Conservation (phyloP, 2,888 invertebrate genomes). For the Oscheius myriophilus region DNA sequence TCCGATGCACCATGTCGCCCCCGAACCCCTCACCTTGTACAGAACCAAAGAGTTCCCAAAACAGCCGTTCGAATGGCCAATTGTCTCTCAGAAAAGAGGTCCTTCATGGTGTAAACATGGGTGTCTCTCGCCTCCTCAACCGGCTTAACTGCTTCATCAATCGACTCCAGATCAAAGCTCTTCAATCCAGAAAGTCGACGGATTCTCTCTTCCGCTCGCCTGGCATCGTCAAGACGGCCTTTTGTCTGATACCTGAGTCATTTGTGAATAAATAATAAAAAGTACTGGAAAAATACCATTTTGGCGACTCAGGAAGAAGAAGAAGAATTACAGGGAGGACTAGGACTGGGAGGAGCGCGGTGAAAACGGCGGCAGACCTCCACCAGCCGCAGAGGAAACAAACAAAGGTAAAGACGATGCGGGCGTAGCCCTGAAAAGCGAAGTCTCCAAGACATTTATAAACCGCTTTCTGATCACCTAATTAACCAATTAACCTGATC, state of each 20-base stretch:
- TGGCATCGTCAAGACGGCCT: slow-evolving; percentile 35
- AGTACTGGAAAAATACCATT: slow-evolving; percentile 38
- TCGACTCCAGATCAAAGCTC: neutral
- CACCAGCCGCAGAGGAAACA: slow-evolving; percentile 48
- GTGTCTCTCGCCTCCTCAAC: slow-evolving; percentile 25
- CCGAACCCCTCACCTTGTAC: slow-evolving; percentile 39
- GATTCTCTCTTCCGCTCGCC: slow-evolving; percentile 36
- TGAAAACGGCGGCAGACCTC: slow-evolving; percentile 45
- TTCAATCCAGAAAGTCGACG: slow-evolving; percentile 24
- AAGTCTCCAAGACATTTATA: slow-evolving; percentile 12
- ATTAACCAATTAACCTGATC: no score
- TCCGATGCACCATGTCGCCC: neutral
- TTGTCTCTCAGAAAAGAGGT: slow-evolving; percentile 42
- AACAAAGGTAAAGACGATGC: slow-evolving; percentile 50
- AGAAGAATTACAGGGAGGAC: slow-evolving; percentile 37
- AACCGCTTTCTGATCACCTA: neutral
- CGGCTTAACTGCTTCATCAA: neutral
- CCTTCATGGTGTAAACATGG: slow-evolving; percentile 46
- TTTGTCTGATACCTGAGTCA: slow-evolving; percentile 29
- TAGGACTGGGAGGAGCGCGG: slow-evolving; percentile 39
- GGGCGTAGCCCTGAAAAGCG: slow-evolving; percentile 51
- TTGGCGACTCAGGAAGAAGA: slow-evolving; percentile 49
- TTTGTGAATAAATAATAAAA: neutral
- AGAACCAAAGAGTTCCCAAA: slow-evolving; percentile 48
- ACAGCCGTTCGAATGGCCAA: slow-evolving; percentile 43